Percentiles rank a stretch among this genome's conserved stretches.
These are phyloP conservation scores for Caenorhabditis drosophilae DNA, from an alignment of 2,888 invertebrate species.

Conservation along the genomic window DNA sequence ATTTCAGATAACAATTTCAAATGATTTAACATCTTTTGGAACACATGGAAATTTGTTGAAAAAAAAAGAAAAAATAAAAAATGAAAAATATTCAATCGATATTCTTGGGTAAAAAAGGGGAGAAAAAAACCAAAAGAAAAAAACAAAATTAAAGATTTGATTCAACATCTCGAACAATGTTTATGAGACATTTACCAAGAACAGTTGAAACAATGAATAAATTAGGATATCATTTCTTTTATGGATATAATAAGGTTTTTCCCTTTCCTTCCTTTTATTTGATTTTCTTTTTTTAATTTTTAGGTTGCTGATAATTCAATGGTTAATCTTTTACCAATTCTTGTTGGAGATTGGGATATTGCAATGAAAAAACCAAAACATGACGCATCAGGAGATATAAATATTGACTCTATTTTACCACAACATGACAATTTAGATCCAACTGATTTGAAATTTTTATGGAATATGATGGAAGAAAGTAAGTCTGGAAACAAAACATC, in stretches of 20 bases:
- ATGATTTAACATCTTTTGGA: slow-evolving; percentile 18
- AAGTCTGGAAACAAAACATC: not conserved
- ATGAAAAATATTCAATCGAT: slow-evolving; percentile 37
- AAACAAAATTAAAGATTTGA: slow-evolving; percentile 46
- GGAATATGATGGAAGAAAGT: slow-evolving; percentile 60
- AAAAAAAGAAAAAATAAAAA: slow-evolving; percentile 1
- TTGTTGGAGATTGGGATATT: slow-evolving; percentile 75
- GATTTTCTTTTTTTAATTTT: not conserved
- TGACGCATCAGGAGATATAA: slow-evolving; percentile 42
- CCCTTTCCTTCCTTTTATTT: not conserved
- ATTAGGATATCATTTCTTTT: slow-evolving; percentile 79
- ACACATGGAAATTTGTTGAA: slow-evolving; percentile 21
- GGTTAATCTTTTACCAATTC: slow-evolving; percentile 83
- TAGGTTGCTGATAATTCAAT: slow-evolving; percentile 84
- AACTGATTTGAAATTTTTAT: slow-evolving; percentile 54
- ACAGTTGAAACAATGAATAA: slow-evolving; percentile 75
- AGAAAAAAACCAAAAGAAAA: too few relatives aligned
- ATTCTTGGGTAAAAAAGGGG: slow-evolving; percentile 45
- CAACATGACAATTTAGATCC: slow-evolving; percentile 41
- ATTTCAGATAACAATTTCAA: slow-evolving; percentile 16
- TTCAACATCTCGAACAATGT: slow-evolving; percentile 54
- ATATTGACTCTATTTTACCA: slow-evolving; percentile 46
- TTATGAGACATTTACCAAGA: slow-evolving; percentile 59
- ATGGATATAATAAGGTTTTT: slow-evolving; percentile 86
- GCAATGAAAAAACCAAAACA: slow-evolving; percentile 31